Evolutionary conservation across 1,140 invertebrate genomes (phyloP).

Genomic region (Megathymus violae): DNA sequence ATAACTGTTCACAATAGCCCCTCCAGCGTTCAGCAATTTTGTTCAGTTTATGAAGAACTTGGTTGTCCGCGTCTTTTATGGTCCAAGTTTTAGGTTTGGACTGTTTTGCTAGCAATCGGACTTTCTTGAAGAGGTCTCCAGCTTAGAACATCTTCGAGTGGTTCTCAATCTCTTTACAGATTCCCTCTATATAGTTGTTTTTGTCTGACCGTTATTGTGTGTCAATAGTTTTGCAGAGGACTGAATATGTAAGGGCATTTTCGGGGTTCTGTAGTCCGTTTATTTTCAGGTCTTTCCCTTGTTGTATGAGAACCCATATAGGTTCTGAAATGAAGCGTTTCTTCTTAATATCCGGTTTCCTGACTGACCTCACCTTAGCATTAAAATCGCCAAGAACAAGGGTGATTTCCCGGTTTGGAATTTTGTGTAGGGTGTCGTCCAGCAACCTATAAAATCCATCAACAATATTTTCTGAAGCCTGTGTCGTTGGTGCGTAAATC

Average conservation of each 20-base stretch:
- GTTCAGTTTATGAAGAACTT: slow-evolving; percentile 10
- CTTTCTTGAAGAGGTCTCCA: slow-evolving; percentile 34
- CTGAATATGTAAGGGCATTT: neutral
- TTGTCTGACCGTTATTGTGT: slow-evolving; percentile 1
- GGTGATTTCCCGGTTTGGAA: slow-evolving; percentile 38
- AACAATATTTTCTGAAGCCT: slow-evolving; percentile 28
- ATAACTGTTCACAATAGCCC: slow-evolving; percentile 13
- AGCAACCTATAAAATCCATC: slow-evolving; percentile 34
- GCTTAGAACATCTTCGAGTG: slow-evolving; percentile 25
- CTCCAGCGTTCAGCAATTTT: slow-evolving; percentile 16
- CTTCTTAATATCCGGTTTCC: no score
- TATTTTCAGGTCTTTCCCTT: slow-evolving; percentile 3
- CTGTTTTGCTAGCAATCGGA: slow-evolving; percentile 15
- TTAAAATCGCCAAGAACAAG: slow-evolving; percentile 41
- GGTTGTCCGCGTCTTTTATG: slow-evolving; percentile 19
- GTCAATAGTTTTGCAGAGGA: neutral
- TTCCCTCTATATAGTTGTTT: neutral
- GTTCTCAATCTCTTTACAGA: slow-evolving; percentile 17
- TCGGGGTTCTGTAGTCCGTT: slow-evolving; percentile 12
- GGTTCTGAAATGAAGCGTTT: no score
- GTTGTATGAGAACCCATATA: no score
- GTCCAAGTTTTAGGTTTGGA: slow-evolving; percentile 31
- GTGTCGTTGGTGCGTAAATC: slow-evolving; percentile 37
- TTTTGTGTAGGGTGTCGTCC: slow-evolving; percentile 1
- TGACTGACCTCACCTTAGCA: no score